Evolutionary conservation across 53 echinoderm and acorn worm species (phyloP).

Genomic region (Hippasteria phrygiana): DNA sequence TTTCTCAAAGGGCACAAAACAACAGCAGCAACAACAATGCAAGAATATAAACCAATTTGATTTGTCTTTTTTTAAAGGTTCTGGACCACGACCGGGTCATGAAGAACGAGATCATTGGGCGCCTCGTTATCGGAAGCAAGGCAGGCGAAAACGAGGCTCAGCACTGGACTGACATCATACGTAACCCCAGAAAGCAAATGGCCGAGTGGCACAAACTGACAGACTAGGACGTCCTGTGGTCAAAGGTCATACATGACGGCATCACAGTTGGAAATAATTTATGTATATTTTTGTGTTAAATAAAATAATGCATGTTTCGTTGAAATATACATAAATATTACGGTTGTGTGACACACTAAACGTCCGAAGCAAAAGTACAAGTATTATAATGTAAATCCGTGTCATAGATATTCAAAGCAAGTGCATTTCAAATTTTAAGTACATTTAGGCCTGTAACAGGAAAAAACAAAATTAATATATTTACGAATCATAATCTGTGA

Average conservation of each 20-base stretch:
- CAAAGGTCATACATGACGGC: conserved; percentile 41
- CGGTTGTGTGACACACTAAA: neutral
- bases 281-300: conserved; percentile 67
- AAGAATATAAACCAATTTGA: neutral
- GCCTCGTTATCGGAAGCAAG: conserved; percentile 85
- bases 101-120: conserved; percentile 99
- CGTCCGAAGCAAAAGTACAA: neutral
- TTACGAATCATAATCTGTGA: too few species aligned
- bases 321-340: neutral
- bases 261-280: conserved; percentile 25
- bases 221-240: conserved; percentile 62
- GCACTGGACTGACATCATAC: conserved; percentile 97
- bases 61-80: conserved; percentile 56
- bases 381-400: neutral
- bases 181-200: conserved; percentile 96
- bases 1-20: too few species aligned
- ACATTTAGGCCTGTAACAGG: neutral
- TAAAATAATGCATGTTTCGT: neutral
- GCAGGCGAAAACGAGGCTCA: conserved; percentile 80
- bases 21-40: neutral
- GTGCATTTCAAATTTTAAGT: conserved; percentile 13
- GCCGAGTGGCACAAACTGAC: conserved; percentile 99
- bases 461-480: too few species aligned
- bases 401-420: conserved; percentile 16
- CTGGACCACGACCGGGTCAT: conserved; percentile 98